phyloP scores from a whole-genome alignment of 2,797 vertebrate genomes.

The Borostomias antarcticus region DNA sequence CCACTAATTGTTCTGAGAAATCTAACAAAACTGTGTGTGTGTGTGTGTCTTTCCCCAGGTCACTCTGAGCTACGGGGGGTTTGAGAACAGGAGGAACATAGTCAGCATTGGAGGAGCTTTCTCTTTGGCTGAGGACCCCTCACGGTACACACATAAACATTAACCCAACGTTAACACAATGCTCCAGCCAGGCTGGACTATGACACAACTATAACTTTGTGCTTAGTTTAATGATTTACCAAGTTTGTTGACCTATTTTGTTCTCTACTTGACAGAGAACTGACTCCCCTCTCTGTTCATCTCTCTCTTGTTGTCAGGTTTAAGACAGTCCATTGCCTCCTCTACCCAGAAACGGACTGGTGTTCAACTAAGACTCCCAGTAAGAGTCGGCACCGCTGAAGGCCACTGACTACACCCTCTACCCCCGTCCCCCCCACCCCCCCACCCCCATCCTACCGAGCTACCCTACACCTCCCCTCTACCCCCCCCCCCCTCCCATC shows the following conservation, averaged over 20 bases:
- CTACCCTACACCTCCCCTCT: too few relatives aligned
- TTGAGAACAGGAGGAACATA: conserved; percentile 90
- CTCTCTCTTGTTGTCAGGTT: conserved; percentile 74
- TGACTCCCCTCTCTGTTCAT: background rate
- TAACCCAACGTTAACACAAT: background rate
- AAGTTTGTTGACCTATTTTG: background rate
- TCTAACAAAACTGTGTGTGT: background rate
- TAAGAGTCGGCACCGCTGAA: conserved; percentile 33
- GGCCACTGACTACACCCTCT: background rate
- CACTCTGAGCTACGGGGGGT: conserved; percentile 94
- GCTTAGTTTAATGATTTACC: too few relatives aligned
- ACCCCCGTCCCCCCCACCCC: background rate
- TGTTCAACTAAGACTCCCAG: conserved; percentile 77
- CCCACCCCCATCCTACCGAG: too few relatives aligned
- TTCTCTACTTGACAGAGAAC: background rate
- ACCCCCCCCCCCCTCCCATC: background rate
- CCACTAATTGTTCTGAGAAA: background rate
- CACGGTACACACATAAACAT: conserved; percentile 73
- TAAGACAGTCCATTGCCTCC: conserved; percentile 90
- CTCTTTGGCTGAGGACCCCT: conserved; percentile 88
- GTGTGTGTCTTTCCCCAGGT: conserved; percentile 70
- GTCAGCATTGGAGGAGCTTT: conserved; percentile 84
- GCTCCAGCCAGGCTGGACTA: background rate
- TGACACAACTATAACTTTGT: too few relatives aligned
- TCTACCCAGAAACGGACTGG: conserved; percentile 90